Evolutionary conservation across 2,888 invertebrate genomes (phyloP), one percentile per base, ranked within the genome.

Genomic region (Metalampra italica): DNA sequence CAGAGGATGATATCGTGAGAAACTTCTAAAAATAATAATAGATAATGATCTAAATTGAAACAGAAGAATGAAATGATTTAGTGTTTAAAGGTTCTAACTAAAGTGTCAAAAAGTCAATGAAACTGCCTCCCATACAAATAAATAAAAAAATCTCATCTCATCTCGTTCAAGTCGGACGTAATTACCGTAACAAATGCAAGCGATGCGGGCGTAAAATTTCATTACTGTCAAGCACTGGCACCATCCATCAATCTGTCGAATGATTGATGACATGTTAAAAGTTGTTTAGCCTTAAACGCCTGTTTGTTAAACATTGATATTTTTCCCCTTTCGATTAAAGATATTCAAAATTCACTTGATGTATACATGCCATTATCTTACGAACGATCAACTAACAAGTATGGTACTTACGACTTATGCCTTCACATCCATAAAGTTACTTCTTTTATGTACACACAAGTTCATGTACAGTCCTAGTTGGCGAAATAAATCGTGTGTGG

Each of bases 121-220:
- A 45, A 9, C 7, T 11, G n/a, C 44, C 22, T 37, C 30, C 12
- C 14, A 29, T 15, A 39, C 14, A 15, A 39, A 39, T 39, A 43
- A 43, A 43, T 43, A 56, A 57, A 65, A 36, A 61, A 63, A 58
- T 46, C 59, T 46, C 52, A 51, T 55, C 52, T 55, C 51, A 59
- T 55, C 53, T 56, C 56, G 56, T 42, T 38, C 45, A 34, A 43
- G 30, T 44, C 39, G 14, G 37, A 36, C 42, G 61, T 73, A 62
- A 69, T 71, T 69, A 68, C 69, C 62, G 57, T 61, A 60, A 62
- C 72, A 60, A 72, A 75, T 68, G 66, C 63, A 66, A 38, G 56
- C 67, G 53, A 80, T 82, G 82, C 81, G 82, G 81, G 81, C 72
- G 75, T 82, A 68, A 80, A 79, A 80, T 79, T 81, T 81, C 75